Conservation (phyloP, 2,113 vertebrate genomes). For the Cheilinus undulatus region DNA sequence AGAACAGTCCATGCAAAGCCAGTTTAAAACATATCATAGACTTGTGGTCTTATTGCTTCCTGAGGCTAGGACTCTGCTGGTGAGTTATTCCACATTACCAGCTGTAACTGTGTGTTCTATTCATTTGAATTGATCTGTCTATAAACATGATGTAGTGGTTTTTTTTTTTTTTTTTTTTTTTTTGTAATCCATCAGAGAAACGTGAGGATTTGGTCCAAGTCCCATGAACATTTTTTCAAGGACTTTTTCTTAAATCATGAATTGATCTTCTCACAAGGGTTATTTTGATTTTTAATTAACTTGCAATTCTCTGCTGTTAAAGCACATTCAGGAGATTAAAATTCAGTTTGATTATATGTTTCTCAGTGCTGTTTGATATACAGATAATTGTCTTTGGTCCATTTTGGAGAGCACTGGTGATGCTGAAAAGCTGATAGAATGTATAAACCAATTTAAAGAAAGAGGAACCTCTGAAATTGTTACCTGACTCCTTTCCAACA, state of each 20-base stretch:
- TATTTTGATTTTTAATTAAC: neutral
- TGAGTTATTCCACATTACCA: slow-evolving; percentile 45
- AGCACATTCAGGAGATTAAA: neutral
- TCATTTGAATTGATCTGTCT: neutral
- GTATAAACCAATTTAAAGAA: neutral
- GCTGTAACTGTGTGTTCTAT: neutral
- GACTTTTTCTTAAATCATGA: neutral
- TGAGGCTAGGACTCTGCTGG: slow-evolving; percentile 33
- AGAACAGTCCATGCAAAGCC: neutral
- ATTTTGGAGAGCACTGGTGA: neutral
- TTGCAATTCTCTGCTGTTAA: neutral
- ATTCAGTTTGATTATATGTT: neutral
- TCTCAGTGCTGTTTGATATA: neutral
- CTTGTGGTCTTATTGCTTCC: slow-evolving; percentile 5
- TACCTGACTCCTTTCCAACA: neutral
- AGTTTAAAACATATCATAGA: slow-evolving; percentile 7
- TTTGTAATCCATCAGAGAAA: no score
- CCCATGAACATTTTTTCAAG: neutral
- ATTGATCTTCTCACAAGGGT: neutral
- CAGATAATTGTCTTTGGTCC: neutral
- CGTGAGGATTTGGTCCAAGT: no score
- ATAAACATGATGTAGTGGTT: no score
- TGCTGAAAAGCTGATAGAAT: neutral
- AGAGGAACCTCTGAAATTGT: neutral
- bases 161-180: no score